Evolutionary conservation across 2,888 invertebrate species (phyloP).

Genomic region (Escarpia spicata): DNA sequence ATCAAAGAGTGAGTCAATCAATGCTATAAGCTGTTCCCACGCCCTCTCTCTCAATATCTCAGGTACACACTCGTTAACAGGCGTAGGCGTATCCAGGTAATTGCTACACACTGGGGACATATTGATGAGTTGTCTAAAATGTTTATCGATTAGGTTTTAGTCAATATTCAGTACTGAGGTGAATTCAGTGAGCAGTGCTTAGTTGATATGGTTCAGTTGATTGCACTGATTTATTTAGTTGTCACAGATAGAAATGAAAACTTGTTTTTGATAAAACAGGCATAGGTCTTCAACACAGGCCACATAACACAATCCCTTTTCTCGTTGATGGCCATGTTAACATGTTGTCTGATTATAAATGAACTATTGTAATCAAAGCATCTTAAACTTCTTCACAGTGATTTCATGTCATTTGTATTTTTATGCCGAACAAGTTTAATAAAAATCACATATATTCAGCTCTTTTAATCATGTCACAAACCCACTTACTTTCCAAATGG

Average conservation of each 20-base stretch:
- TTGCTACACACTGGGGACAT: slow-evolving; percentile 3
- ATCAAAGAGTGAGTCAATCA: not conserved
- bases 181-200: not conserved
- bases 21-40: not conserved
- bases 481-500: no score
- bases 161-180: not conserved
- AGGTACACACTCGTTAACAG: not conserved
- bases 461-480: no score
- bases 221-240: not conserved
- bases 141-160: not conserved
- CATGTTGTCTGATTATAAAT: no score
- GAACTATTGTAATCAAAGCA: no score
- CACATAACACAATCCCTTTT: no score
- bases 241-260: not conserved
- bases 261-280: no score
- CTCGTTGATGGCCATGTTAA: no score
- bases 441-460: no score
- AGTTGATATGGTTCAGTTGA: not conserved
- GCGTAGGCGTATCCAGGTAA: not conserved
- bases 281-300: no score
- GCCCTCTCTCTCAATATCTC: not conserved
- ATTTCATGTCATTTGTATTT: no score
- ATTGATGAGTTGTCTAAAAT: not conserved
- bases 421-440: no score
- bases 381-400: no score